These are phyloP conservation scores for Menura novaehollandiae DNA, from an alignment of 2,113 vertebrate species.

Conservation along the genomic window DNA sequence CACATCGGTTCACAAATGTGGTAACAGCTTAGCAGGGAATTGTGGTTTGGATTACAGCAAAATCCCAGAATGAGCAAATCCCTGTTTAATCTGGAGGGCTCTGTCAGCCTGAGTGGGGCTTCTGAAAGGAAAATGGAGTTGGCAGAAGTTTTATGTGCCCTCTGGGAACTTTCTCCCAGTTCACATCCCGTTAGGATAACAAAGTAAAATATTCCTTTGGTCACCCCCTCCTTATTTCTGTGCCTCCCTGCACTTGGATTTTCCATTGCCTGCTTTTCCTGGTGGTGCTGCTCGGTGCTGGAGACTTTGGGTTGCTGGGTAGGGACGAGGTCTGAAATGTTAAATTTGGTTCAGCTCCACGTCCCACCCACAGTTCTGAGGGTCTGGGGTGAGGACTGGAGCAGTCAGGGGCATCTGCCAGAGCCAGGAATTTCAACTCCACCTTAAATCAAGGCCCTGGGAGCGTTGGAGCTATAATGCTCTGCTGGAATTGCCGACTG, in stretches of 20 bases:
- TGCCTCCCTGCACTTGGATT: background rate
- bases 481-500: slow-evolving; percentile 39
- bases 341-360: background rate
- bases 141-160: background rate
- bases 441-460: background rate
- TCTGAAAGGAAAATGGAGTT: background rate
- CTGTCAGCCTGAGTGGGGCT: background rate
- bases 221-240: background rate
- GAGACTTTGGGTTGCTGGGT: background rate
- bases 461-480: background rate
- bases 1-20: background rate
- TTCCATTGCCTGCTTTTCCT: background rate
- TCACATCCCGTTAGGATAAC: background rate
- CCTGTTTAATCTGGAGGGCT: background rate
- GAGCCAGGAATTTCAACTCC: background rate
- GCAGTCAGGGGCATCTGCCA: background rate
- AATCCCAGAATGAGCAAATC: background rate
- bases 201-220: background rate
- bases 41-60: slow-evolving; percentile 40
- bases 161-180: background rate
- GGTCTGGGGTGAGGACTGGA: background rate
- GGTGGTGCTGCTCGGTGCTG: background rate
- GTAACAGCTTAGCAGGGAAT: slow-evolving; percentile 16
- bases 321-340: background rate
- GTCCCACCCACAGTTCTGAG: background rate